Conservation (phyloP, 2,888 invertebrate species). For the Sturmia bella region DNA sequence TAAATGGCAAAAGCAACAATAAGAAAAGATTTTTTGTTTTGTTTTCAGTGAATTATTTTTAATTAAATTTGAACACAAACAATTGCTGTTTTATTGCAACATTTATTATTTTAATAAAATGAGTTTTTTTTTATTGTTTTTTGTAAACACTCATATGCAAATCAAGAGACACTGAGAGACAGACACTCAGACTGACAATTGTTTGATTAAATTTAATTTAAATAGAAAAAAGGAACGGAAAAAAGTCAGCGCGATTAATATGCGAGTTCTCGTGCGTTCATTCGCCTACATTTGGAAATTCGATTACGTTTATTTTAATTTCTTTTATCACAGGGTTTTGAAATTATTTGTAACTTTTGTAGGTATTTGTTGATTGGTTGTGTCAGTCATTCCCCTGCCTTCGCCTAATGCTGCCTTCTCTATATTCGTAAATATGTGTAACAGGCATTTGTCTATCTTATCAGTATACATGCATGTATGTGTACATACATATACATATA, state of each 20-base stretch:
- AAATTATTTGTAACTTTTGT: constrained; percentile 28
- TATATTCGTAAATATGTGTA: not conserved
- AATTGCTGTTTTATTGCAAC: constrained; percentile 31
- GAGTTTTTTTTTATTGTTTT: not conserved
- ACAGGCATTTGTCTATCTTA: constrained; percentile 61
- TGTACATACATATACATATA: constrained; percentile 11
- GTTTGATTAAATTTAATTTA: constrained; percentile 16
- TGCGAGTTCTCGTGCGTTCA: not conserved
- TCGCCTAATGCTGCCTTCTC: not conserved
- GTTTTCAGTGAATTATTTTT: constrained; percentile 1
- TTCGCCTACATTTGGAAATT: constrained; percentile 28
- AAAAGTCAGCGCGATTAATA: constrained; percentile 1
- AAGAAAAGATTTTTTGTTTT: constrained; percentile 21
- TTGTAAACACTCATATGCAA: not conserved
- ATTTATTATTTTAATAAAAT: constrained; percentile 23
- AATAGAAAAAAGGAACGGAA: not conserved
- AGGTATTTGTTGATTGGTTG: constrained; percentile 9
- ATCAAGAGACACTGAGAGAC: too few relatives aligned
- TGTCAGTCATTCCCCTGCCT: not conserved
- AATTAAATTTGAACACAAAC: constrained; percentile 24
- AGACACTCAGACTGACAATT: constrained; percentile 15
- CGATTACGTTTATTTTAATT: constrained; percentile 26
- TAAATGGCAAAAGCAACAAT: constrained; percentile 39
- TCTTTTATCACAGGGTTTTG: constrained; percentile 30
- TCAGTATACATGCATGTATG: constrained; percentile 38